These are phyloP conservation scores for Eumacrocentrus americanus DNA, from an alignment of 2,888 invertebrate species.

Conservation along the genomic window DNA sequence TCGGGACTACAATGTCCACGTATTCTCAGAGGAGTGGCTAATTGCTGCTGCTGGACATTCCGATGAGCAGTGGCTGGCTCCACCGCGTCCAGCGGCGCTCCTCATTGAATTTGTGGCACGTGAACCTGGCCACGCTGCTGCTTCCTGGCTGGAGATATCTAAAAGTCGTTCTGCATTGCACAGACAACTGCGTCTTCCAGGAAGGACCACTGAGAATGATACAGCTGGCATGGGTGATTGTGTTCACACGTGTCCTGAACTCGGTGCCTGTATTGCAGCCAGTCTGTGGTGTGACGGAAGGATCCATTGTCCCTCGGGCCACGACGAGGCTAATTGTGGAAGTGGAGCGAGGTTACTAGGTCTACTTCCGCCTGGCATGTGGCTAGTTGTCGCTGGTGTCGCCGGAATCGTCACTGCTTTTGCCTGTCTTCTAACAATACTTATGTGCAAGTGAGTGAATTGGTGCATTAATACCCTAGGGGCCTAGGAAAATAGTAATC, in stretches of 20 bases:
- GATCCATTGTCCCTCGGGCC: conserved; percentile 62
- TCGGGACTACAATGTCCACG: conserved; percentile 72
- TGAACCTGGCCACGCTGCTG: conserved; percentile 78
- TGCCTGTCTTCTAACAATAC: conserved; percentile 60
- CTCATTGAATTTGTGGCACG: conserved; percentile 73
- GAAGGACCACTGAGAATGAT: conserved; percentile 49
- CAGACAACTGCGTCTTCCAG: conserved; percentile 66
- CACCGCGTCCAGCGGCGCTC: conserved; percentile 66
- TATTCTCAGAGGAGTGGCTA: conserved; percentile 83
- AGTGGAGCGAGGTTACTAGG: conserved; percentile 60
- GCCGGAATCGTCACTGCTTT: conserved; percentile 62
- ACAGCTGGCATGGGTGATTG: conserved; percentile 52
- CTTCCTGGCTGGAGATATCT: conserved; percentile 78
- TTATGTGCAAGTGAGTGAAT: conserved; percentile 61
- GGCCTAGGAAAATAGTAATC: no score
- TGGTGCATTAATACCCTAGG: no score
- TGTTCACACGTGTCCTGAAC: conserved; percentile 59
- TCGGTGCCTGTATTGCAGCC: conserved; percentile 58
- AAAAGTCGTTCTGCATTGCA: conserved; percentile 69
- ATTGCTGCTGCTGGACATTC: conserved; percentile 58
- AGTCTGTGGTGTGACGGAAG: conserved; percentile 64
- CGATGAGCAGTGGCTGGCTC: conserved; percentile 50
- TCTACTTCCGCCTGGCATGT: conserved; percentile 64
- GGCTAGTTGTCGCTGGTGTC: conserved; percentile 56
- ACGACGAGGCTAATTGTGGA: conserved; percentile 72